These are phyloP conservation scores for Leucophenga maculata DNA, from an alignment of 2,888 invertebrate genomes.

Conservation along the genomic window DNA sequence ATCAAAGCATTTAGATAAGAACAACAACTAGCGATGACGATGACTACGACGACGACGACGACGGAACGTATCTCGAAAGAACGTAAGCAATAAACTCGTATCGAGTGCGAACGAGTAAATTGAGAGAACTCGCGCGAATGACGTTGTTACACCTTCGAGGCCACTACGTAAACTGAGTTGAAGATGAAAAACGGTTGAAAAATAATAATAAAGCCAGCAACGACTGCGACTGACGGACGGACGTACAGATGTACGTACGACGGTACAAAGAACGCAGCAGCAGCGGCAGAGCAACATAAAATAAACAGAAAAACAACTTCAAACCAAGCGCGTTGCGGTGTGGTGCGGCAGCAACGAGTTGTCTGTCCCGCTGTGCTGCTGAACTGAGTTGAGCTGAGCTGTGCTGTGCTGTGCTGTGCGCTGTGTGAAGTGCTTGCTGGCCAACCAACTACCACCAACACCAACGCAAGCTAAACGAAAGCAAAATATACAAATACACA, in stretches of 20 bases:
- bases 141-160: conserved; percentile 63
- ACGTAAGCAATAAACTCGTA: conserved; percentile 14
- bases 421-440: conserved; percentile 1
- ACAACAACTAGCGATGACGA: conserved; percentile 40
- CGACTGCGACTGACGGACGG: not conserved
- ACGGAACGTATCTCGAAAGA: conserved; percentile 30
- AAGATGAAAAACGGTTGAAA: conserved; percentile 22
- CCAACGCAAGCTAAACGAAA: not conserved
- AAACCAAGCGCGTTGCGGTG: not conserved
- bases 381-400: not conserved
- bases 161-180: conserved; percentile 60
- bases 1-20: conserved; percentile 16
- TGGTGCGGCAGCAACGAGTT: not conserved
- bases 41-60: conserved; percentile 20
- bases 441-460: conserved; percentile 26
- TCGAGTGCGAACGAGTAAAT: conserved; percentile 36
- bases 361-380: conserved; percentile 11
- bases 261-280: conserved; percentile 28
- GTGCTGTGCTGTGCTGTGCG: not conserved
- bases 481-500: conserved; percentile 1
- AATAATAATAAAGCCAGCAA: conserved; percentile 20
- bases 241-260: too few species aligned
- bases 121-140: conserved; percentile 4
- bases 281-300: conserved; percentile 41
- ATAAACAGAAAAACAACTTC: conserved; percentile 32